These are phyloP conservation scores for Protula sp. DNA, from an alignment of 2,888 invertebrate genomes.

Conservation along the genomic window DNA sequence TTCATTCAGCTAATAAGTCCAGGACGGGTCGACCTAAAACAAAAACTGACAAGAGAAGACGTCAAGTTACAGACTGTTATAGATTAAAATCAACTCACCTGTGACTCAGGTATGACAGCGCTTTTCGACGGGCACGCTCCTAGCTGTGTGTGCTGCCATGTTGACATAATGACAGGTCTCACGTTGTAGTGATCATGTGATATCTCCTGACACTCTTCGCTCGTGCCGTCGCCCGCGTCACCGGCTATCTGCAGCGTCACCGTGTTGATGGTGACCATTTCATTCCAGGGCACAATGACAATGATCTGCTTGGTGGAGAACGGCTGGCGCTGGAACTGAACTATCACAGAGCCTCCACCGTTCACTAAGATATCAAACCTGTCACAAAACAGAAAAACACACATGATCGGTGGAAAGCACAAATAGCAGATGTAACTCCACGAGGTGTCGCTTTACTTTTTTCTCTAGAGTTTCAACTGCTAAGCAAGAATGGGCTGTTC, in stretches of 20 bases:
- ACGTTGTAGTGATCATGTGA: conserved; percentile 44
- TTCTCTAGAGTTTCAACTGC: no score
- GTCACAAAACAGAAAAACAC: conserved; percentile 21
- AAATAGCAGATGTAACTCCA: no score
- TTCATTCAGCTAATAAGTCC: no score
- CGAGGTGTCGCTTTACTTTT: no score
- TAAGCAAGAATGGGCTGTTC: no score
- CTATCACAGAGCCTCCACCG: conserved; percentile 93
- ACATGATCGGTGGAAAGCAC: no score
- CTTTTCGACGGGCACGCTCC: conserved; percentile 51
- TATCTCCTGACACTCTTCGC: conserved; percentile 57
- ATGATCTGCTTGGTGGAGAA: conserved; percentile 63
- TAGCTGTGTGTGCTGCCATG: conserved; percentile 52
- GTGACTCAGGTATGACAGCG: conserved; percentile 51
- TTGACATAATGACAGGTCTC: conserved; percentile 46
- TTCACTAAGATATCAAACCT: conserved; percentile 99
- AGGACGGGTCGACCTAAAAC: no score
- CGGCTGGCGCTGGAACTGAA: conserved; percentile 92
- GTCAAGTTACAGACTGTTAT: no score
- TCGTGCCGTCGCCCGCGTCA: conserved; percentile 56
- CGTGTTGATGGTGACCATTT: conserved; percentile 65
- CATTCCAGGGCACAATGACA: conserved; percentile 79
- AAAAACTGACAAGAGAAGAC: no score
- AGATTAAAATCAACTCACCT: no score
- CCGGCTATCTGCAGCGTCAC: conserved; percentile 33